Percentiles rank a stretch among this genome's conserved stretches.
These are phyloP conservation scores for Myripristis jacobus DNA, from an alignment of 2,797 vertebrate genomes.

Conservation along the genomic window DNA sequence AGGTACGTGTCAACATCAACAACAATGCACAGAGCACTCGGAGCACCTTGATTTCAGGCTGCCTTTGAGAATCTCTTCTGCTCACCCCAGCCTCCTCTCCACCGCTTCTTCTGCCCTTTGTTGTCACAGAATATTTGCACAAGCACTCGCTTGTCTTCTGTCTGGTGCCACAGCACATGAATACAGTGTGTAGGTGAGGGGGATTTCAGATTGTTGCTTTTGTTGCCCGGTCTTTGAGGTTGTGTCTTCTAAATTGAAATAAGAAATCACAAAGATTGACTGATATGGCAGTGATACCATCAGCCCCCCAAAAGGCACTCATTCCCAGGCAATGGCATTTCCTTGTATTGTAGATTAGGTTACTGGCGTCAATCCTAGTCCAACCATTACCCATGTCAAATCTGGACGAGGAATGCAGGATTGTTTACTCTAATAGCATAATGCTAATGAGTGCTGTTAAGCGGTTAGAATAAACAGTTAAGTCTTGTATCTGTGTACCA, in stretches of 20 bases:
- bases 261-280: background rate
- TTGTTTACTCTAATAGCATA: constrained; percentile 33
- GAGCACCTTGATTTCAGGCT: constrained; percentile 49
- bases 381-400: constrained; percentile 46
- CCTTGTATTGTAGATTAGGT: no score
- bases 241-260: constrained; percentile 28
- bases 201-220: constrained; percentile 33
- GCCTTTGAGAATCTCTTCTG: constrained; percentile 18
- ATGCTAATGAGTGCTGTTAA: constrained; percentile 12
- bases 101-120: constrained; percentile 33
- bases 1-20: constrained; percentile 8
- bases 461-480: constrained; percentile 43
- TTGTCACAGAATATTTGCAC: constrained; percentile 46
- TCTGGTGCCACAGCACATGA: constrained; percentile 30
- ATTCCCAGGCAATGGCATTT: background rate
- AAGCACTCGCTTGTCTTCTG: constrained; percentile 28
- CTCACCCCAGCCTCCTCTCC: constrained; percentile 24
- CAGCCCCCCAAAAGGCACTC: constrained; percentile 13
- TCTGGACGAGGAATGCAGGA: constrained; percentile 14
- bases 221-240: constrained; percentile 26
- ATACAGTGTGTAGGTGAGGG: constrained; percentile 47
- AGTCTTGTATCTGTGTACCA: background rate
- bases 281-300: constrained; percentile 7
- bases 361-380: constrained; percentile 14
- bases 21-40: constrained; percentile 18